A percentile compares a stretch with the other conserved stretches of the same genome.
Evolutionary conservation across 2,113 vertebrate species (phyloP).

Genomic region (Scartelaos histophorus): DNA sequence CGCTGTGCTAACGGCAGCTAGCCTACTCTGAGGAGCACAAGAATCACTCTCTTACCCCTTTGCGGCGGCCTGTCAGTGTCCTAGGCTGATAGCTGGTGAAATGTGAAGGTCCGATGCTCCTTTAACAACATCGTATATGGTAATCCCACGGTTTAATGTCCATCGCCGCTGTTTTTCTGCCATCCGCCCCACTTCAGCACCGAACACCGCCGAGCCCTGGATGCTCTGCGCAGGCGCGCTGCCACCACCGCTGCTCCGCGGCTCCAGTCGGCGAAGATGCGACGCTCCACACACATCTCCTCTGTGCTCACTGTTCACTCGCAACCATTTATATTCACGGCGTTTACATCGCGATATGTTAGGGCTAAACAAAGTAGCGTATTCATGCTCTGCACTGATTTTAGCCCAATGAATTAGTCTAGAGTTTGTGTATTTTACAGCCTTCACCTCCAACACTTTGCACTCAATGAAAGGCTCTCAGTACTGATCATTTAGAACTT

Average conservation of each 20-base stretch:
- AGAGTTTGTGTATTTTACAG: too few species aligned
- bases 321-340: too few species aligned
- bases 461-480: too few species aligned
- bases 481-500: too few species aligned
- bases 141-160: slow-evolving; percentile 73
- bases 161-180: slow-evolving; percentile 78
- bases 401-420: too few species aligned
- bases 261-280: slow-evolving; percentile 57
- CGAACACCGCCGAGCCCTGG: slow-evolving; percentile 81
- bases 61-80: slow-evolving; percentile 64
- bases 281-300: slow-evolving; percentile 6
- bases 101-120: slow-evolving; percentile 42
- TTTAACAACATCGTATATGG: slow-evolving; percentile 58
- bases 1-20: slow-evolving; percentile 69
- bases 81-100: slow-evolving; percentile 44
- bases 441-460: too few species aligned
- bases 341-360: too few species aligned
- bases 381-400: too few species aligned
- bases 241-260: slow-evolving; percentile 56
- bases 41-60: slow-evolving; percentile 73
- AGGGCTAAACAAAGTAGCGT: too few species aligned
- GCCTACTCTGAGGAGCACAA: slow-evolving; percentile 62
- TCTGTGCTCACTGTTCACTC: too few species aligned
- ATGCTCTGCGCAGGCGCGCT: slow-evolving; percentile 82
- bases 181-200: slow-evolving; percentile 86